These are phyloP conservation scores for Psephotus haematonotus DNA, from an alignment of 2,113 vertebrate species.

Conservation along the genomic window DNA sequence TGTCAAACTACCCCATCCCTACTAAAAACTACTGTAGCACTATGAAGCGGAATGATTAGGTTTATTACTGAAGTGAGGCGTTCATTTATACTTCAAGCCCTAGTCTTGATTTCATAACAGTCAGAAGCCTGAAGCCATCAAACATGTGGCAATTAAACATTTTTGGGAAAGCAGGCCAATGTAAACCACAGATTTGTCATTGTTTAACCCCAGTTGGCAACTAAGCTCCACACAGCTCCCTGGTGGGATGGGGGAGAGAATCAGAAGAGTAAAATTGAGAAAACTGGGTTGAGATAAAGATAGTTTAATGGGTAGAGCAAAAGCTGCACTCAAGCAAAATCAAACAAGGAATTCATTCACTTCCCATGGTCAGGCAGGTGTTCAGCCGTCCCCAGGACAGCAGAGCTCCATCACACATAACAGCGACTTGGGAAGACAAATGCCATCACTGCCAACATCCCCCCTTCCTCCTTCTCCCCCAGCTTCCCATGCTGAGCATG, in stretches of 20 bases:
- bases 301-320: neutral
- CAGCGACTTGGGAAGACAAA: neutral
- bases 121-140: neutral
- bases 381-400: neutral
- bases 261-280: neutral
- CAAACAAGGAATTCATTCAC: neutral
- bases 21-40: neutral
- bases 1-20: neutral
- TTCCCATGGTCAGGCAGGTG: neutral
- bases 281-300: neutral
- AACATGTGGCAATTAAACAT: neutral
- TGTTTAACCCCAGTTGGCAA: neutral
- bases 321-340: neutral
- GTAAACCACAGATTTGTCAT: neutral
- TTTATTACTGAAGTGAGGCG: neutral
- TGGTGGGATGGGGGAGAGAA: neutral
- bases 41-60: neutral
- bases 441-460: neutral
- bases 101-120: neutral
- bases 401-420: neutral
- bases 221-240: neutral
- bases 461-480: neutral
- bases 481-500: neutral
- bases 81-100: conserved; percentile 17
- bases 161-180: neutral